These are phyloP conservation scores for Scalopus aquaticus DNA, from an alignment of 2,113 vertebrate species.

Conservation along the genomic window DNA sequence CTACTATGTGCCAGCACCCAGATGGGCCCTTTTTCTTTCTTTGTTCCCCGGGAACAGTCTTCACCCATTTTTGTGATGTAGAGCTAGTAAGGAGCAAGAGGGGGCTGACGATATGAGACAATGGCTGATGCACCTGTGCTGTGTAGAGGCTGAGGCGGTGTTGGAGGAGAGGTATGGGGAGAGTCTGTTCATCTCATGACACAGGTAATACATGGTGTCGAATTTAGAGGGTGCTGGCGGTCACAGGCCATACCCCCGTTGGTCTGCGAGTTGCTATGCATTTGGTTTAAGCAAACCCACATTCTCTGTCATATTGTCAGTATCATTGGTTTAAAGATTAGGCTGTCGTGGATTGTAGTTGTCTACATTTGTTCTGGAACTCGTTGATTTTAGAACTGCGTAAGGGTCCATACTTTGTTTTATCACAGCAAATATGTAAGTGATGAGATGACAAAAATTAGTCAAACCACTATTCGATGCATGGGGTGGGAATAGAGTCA, in stretches of 20 bases:
- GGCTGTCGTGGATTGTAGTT: not conserved
- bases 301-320: not conserved
- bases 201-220: fast-evolving
- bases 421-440: not conserved
- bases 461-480: too few relatives aligned
- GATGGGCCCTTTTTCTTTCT: not conserved
- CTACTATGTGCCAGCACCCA: too few relatives aligned
- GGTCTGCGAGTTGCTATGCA: not conserved
- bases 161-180: too few relatives aligned
- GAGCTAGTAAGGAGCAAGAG: not conserved
- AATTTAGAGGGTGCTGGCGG: not conserved
- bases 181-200: not conserved
- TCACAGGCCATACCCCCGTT: not conserved
- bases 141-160: not conserved
- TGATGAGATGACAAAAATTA: not conserved
- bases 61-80: too few relatives aligned
- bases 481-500: too few relatives aligned
- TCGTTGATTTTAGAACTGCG: not conserved
- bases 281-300: not conserved
- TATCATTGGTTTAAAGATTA: not conserved
- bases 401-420: not conserved
- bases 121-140: fast-evolving
- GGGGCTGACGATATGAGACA: not conserved
- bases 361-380: not conserved
- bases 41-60: not conserved